phyloP scores from a whole-genome alignment of 2,113 vertebrate species.

The Microcebus murinus region DNA sequence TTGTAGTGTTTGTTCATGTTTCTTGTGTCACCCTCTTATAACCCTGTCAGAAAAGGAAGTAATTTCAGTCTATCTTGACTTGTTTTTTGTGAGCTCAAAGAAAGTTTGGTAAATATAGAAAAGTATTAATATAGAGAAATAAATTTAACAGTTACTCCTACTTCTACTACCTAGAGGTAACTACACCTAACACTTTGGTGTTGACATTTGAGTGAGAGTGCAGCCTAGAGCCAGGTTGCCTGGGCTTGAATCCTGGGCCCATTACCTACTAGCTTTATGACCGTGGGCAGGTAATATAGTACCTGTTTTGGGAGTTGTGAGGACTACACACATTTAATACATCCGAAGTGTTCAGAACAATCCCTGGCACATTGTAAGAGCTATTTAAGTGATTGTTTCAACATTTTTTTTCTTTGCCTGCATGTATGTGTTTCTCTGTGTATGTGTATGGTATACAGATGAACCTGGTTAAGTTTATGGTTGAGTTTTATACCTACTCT shows the following conservation, averaged over 20 bases:
- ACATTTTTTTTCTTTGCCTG: background rate
- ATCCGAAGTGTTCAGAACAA: background rate
- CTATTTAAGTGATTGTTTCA: too few relatives aligned
- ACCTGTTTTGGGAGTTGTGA: background rate
- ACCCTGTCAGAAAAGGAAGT: background rate
- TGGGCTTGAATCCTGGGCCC: background rate
- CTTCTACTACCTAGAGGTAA: background rate
- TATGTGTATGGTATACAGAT: background rate
- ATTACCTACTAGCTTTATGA: background rate
- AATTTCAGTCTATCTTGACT: background rate
- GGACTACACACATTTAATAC: background rate
- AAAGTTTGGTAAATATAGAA: background rate
- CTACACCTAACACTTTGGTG: background rate
- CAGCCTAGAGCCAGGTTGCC: background rate
- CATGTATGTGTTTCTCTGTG: background rate
- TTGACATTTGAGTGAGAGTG: background rate
- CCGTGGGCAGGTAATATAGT: background rate
- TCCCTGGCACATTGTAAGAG: background rate
- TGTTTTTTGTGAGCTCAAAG: slow-evolving; percentile 16
- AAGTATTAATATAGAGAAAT: background rate
- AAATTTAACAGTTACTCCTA: background rate
- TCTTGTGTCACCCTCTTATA: background rate
- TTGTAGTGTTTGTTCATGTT: background rate
- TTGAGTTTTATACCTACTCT: background rate
- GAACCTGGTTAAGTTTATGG: background rate